These are phyloP conservation scores for Podarcis lilfordi DNA, from an alignment of 2,797 vertebrate genomes.

Conservation along the genomic window DNA sequence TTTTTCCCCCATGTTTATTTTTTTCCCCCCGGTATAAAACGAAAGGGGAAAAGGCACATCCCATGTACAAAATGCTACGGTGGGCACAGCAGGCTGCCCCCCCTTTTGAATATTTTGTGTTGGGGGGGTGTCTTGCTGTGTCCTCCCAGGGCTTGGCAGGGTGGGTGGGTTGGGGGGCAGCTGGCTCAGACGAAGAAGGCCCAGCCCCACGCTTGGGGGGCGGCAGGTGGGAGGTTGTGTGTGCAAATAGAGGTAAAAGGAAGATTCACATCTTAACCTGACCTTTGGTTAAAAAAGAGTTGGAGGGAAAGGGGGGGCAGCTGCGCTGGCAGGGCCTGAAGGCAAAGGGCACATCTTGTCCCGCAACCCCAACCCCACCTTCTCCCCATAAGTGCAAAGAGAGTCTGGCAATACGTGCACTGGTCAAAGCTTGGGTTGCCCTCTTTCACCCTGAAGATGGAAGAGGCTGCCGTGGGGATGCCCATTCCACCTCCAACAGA, in stretches of 20 bases:
- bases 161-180: constrained; percentile 19
- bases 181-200: constrained; percentile 62
- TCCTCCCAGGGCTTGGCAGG: not conserved
- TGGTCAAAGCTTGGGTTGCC: not conserved
- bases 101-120: not conserved
- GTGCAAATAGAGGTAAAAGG: constrained; percentile 31
- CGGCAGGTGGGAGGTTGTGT: not conserved
- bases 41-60: constrained; percentile 35
- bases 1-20: constrained; percentile 70
- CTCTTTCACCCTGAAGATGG: not conserved
- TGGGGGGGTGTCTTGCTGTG: not conserved
- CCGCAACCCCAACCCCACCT: not conserved
- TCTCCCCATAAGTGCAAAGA: not conserved
- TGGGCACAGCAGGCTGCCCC: not conserved
- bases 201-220: constrained; percentile 43
- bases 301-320: not conserved
- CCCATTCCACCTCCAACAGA: not conserved
- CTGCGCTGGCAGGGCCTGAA: not conserved
- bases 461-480: not conserved
- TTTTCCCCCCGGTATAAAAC: constrained; percentile 69
- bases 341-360: constrained; percentile 19
- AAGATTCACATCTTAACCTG: constrained; percentile 70
- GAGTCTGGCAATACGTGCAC: not conserved
- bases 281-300: not conserved
- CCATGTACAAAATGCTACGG: constrained; percentile 59